Conservation (phyloP, 2,113 vertebrate species). For the Steatornis caripensis region DNA sequence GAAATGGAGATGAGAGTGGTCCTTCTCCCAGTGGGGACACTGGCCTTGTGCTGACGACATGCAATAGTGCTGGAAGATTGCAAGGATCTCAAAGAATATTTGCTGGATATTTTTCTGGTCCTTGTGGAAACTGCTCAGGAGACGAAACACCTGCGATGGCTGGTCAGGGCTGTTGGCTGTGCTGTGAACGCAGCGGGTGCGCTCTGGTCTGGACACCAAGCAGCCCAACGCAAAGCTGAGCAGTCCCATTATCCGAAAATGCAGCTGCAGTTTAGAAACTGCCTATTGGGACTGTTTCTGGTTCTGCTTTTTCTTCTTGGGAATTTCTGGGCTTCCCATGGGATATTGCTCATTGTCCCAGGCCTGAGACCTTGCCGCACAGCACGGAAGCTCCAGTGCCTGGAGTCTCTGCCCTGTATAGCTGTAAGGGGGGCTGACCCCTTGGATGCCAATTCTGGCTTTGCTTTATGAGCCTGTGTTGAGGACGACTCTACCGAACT, state of each 20-base stretch:
- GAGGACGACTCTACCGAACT: background rate
- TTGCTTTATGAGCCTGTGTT: background rate
- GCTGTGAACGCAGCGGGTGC: background rate
- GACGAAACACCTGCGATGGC: background rate
- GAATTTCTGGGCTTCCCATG: background rate
- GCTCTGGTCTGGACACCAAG: background rate
- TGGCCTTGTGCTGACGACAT: background rate
- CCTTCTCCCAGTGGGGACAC: background rate
- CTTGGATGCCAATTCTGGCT: background rate
- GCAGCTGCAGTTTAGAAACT: background rate
- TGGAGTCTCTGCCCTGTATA: background rate
- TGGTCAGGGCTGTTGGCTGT: background rate
- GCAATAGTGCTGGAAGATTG: background rate
- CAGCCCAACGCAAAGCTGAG: background rate
- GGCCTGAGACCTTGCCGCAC: background rate
- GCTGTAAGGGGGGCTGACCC: too few relatives aligned
- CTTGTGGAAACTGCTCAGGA: background rate
- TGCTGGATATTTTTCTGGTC: background rate
- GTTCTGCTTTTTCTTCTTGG: background rate
- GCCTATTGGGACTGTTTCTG: background rate
- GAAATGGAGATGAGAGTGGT: background rate
- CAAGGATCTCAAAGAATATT: background rate
- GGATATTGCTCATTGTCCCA: background rate
- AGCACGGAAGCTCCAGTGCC: background rate
- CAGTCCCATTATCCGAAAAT: background rate